A percentile compares a stretch with the other conserved stretches of the same genome.
Evolutionary conservation across 1,140 invertebrate genomes (phyloP).

Genomic region (Temnothorax longispinosus): DNA sequence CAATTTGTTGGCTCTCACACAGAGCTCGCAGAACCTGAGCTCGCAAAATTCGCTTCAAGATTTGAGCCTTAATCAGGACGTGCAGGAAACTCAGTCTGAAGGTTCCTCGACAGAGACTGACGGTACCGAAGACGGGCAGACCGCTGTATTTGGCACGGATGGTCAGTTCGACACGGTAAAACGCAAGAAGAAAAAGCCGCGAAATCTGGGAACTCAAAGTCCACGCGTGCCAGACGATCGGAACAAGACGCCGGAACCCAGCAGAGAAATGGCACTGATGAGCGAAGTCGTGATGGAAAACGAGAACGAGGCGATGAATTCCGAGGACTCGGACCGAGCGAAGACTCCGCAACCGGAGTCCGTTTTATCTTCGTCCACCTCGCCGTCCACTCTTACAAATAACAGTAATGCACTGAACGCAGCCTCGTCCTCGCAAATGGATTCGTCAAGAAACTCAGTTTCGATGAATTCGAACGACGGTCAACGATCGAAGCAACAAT

Average conservation of each 20-base stretch:
- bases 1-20: constrained; percentile 88
- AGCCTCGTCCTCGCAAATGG: constrained; percentile 23
- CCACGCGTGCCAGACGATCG: constrained; percentile 83
- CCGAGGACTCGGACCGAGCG: constrained; percentile 86
- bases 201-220: constrained; percentile 83
- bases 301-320: constrained; percentile 77
- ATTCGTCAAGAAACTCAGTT: constrained; percentile 43
- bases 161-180: constrained; percentile 94
- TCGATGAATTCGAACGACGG: constrained; percentile 42
- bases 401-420: not conserved
- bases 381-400: constrained; percentile 48
- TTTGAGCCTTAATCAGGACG: constrained; percentile 78
- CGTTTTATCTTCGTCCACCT: constrained; percentile 66
- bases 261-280: constrained; percentile 77
- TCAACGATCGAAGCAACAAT: constrained; percentile 89
- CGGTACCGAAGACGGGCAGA: constrained; percentile 88
- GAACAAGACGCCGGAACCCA: constrained; percentile 86
- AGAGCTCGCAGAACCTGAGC: constrained; percentile 83
- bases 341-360: constrained; percentile 88
- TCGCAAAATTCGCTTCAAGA: constrained; percentile 86
- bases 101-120: constrained; percentile 92
- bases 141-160: constrained; percentile 87
- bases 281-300: constrained; percentile 78
- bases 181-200: constrained; percentile 90
- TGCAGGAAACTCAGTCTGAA: constrained; percentile 87